Evolutionary conservation across 2,113 vertebrate genomes (phyloP), one percentile per base, ranked within the genome.

Genomic region (Notothenia rossii): DNA sequence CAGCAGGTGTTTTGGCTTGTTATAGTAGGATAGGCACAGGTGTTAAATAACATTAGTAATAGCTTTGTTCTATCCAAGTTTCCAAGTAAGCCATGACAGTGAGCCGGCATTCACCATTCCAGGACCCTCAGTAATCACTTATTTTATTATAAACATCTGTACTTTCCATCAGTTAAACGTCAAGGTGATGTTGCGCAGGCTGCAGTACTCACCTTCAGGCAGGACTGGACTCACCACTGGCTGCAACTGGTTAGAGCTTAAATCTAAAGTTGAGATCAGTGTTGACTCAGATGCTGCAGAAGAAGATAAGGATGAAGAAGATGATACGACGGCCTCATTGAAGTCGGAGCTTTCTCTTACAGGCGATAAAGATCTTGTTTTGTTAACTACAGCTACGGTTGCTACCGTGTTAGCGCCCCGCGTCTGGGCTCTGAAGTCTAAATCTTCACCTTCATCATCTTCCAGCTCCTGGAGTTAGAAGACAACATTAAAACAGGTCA

Each of bases 391-490:
- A 48, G 84, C 83, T 40, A 83, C 66, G 22, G n/a, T 10, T 43
- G 29, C 49, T 20, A 68, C 77, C 72, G 82, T 83, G 53, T 62
- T 77, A 40, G 71, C 84, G 82, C 91, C 91, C 46, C 72, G 91
- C 51, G 81, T 81, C 3, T 73, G 86, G n/a, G 67, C 95, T 71
- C 74, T 82, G 60, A 88, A 45, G 76, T 93, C 91, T 74, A 93
- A 88, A 87, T 95, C 94, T 77, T 94, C 93, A 50, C 92, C 93
- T 7, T 96, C 94, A 53, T 93, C 92, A 10, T 94, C 93, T 4
- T 93, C 93, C 55, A 82, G 86, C 54, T 86, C 88, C 95, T 96
- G 66, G 3, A 77, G 40, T 46, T n/a, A 51, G 75, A 83, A 0
- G 18, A 60, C 6, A 84, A 13, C 2, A 61, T 20, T 54, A 53